Evolutionary conservation across 2,797 vertebrate species (phyloP), one percentile per base, ranked within the genome.

Genomic region (Columba guinea): DNA sequence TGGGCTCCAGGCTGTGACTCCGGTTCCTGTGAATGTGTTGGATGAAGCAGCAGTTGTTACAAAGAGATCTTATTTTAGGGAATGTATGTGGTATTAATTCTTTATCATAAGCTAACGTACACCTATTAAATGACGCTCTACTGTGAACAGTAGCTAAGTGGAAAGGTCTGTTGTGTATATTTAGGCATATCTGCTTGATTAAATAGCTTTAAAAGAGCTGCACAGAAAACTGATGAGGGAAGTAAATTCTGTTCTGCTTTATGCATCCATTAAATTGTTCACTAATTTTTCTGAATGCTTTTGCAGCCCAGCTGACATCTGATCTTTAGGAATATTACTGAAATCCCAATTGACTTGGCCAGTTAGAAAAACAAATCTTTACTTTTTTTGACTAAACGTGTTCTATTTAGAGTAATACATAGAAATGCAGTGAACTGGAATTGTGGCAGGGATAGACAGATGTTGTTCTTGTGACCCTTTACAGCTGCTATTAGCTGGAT

Each of bases 161-260:
- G n/a, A 75, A 79, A 65, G 75, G 34, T 69, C 79, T 94, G 53
- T 60, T 94, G 23, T 80, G 84, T 91, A 24, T 88, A 34, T 79
- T 94, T 71, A 79, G 69, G 37, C 34, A 5, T 93, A 52, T 94
- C 73, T 92, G 69, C 73, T 95, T 89, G 64, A 85, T 93, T 91
- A 82, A 94, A 70, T 87, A 79, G 88, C 46, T 85, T 95, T 59
- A 21, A 53, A 94, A 91, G 70, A 94, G 74, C 70, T 94, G 74
- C 34, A 63, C 68, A 89, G 63, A 94, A 95, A 96, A 93, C 65
- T 94, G 93, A 92, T 96, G 93, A 96, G 91, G n/a, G 71, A 85
- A 80, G 83, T 95, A 87, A 93, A 95, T 95, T 97, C 90, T 96
- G 52, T 95, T 96, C 91, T 94, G 88, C 93, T 53, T 83, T 95